Conservation (phyloP, 2,797 vertebrate genomes). For the Hydrophis major region DNA sequence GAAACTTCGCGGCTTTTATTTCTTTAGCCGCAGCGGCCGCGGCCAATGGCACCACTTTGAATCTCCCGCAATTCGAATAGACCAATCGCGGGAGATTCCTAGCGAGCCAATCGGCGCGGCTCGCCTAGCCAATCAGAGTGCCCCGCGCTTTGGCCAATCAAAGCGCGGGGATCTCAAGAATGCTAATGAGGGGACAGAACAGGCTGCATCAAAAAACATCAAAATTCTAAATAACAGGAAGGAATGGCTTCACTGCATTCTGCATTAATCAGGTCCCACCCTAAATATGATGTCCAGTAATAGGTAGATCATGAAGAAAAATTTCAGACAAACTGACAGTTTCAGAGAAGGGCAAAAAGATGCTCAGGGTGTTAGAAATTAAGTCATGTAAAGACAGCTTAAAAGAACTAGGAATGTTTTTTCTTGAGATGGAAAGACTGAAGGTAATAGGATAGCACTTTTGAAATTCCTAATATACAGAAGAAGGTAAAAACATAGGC, state of each 20-base stretch:
- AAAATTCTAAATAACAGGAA: neutral
- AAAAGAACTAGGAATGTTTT: neutral
- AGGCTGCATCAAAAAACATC: neutral
- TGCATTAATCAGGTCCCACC: neutral
- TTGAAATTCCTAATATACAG: neutral
- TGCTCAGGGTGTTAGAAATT: neutral
- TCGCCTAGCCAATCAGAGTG: too few relatives aligned
- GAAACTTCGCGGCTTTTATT: too few relatives aligned
- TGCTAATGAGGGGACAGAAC: too few relatives aligned
- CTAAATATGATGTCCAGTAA: neutral
- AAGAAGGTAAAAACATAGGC: neutral
- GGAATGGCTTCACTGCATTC: neutral
- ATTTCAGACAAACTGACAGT: neutral
- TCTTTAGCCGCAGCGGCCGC: too few relatives aligned
- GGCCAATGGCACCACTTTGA: too few relatives aligned
- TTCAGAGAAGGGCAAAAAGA: neutral
- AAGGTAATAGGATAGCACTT: neutral
- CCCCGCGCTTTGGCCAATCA: too few relatives aligned
- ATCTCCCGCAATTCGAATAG: too few relatives aligned
- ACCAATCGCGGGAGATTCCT: too few relatives aligned
- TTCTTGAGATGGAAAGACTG: neutral
- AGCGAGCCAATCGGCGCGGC: too few relatives aligned
- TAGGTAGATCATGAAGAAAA: neutral
- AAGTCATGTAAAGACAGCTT: neutral
- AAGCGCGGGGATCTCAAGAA: too few relatives aligned